These are phyloP conservation scores for Serilophus lunatus DNA, from an alignment of 2,113 vertebrate genomes.

Conservation along the genomic window DNA sequence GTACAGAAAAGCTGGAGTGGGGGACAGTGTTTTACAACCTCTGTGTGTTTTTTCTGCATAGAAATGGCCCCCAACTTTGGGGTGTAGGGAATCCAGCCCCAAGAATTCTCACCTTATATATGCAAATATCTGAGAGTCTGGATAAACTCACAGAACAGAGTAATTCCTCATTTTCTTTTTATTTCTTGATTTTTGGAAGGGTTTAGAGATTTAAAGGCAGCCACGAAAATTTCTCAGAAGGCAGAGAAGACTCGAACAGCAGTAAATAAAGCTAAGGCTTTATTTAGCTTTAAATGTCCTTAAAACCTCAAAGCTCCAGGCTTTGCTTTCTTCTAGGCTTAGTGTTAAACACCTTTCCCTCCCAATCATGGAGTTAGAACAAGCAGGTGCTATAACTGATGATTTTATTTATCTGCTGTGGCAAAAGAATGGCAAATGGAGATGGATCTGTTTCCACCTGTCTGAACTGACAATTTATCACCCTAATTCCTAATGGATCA, in stretches of 20 bases:
- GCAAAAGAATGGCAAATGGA: background rate
- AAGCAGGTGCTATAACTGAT: background rate
- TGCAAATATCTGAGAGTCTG: background rate
- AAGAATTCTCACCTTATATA: background rate
- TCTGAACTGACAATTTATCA: background rate
- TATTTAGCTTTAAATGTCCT: background rate
- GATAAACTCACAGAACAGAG: background rate
- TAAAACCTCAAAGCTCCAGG: background rate
- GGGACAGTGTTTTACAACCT: background rate
- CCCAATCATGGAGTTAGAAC: background rate
- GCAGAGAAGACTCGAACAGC: background rate
- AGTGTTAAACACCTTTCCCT: background rate
- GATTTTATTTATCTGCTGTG: background rate
- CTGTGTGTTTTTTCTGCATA: rapidly evolving
- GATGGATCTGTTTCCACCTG: background rate
- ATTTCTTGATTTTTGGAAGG: background rate
- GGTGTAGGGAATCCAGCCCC: background rate
- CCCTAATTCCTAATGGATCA: background rate
- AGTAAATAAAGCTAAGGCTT: background rate
- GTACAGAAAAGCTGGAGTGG: background rate
- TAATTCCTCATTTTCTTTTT: background rate
- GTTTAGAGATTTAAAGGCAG: background rate
- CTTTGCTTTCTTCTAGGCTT: background rate
- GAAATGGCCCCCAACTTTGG: background rate
- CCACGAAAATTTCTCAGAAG: background rate